Evolutionary conservation across 1,140 invertebrate species (phyloP).

Genomic region (Micrasema longulum): DNA sequence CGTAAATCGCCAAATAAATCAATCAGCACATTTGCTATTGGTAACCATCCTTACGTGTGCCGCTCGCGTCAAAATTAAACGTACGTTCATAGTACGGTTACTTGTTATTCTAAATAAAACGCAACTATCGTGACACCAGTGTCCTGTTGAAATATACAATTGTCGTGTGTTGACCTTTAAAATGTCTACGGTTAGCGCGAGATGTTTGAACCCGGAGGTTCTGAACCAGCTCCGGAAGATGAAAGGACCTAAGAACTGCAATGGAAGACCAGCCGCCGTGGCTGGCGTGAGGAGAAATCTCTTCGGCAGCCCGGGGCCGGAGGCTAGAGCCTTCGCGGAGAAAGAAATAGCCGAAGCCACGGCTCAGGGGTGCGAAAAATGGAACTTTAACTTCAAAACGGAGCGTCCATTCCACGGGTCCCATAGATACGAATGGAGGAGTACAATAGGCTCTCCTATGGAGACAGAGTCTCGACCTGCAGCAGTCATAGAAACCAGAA

Average conservation of each 20-base stretch:
- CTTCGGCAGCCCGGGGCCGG: slow-evolving; percentile 63
- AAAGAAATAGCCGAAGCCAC: slow-evolving; percentile 61
- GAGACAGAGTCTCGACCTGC: not conserved
- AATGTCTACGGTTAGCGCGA: slow-evolving; percentile 23
- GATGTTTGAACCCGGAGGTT: slow-evolving; percentile 24
- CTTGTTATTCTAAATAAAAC: not conserved
- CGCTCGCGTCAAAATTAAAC: slow-evolving; percentile 1
- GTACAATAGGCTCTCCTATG: not conserved
- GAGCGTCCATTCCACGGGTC: slow-evolving; percentile 62
- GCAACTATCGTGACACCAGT: not conserved
- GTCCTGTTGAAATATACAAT: not conserved
- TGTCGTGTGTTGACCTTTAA: too few relatives aligned
- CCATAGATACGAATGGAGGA: slow-evolving; percentile 63
- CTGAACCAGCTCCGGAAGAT: slow-evolving; percentile 63
- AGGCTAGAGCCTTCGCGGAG: slow-evolving; percentile 62
- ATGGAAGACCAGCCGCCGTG: slow-evolving; percentile 57
- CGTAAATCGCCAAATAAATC: not conserved
- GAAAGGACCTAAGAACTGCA: slow-evolving; percentile 59
- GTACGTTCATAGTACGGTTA: slow-evolving; percentile 16
- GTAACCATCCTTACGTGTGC: not conserved
- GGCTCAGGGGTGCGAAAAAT: slow-evolving; percentile 63
- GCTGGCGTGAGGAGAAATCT: slow-evolving; percentile 63
- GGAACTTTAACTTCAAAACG: slow-evolving; percentile 65
- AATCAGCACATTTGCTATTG: slow-evolving; percentile 13
- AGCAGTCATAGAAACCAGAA: slow-evolving; percentile 4